Evolutionary conservation across 2,888 invertebrate genomes (phyloP), one percentile per base, ranked within the genome.

Genomic region (Criorhina ranunculi): DNA sequence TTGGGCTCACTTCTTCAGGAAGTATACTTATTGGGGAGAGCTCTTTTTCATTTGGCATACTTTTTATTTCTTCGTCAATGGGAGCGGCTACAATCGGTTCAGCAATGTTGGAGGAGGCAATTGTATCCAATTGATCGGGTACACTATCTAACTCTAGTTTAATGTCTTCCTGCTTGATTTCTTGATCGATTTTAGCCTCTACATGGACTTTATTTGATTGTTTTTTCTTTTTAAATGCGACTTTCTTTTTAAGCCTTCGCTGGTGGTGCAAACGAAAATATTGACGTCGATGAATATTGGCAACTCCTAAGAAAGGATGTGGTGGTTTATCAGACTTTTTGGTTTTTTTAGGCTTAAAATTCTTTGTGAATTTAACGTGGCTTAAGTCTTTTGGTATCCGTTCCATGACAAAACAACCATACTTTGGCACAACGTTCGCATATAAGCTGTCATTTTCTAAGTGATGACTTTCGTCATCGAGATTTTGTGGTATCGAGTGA

Each of bases 351-450:
- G 72, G 76, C 29, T 86, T 88, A 55, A 64, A 86, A 44, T 87
- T 88, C 24, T 77, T 86, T 7, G 81, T 75, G 55, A 90, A 89
- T 67, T 88, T 87, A 1, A 90, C 46, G 70, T 87, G 81, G 77
- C 89, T 90, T 15, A 91, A 81, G 86, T 91, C 89, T 87, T 92
- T 92, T 76, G 87, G 88, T 60, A 92, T 90, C 19, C 89, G 88
- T 78, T 91, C 90, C 53, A 86, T 88, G 2, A 88, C 82, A 12
- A 91, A 88, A n/a, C 90, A 89, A 79, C 90, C 89, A 86, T 91
- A 92, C 60, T 89, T 88, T 9, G 92, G 92, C 35, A 92, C 92
- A 31, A 92, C 91, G 87, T 89, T 86, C 40, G 86, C 87, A 51
- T 78, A 88, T 11, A 88, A 59, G 15, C 69, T 78, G 81, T 89